Percentiles rank a stretch among this genome's conserved stretches.
phyloP scores from a whole-genome alignment of 2,113 vertebrate species.

The Tachycineta bicolor region DNA sequence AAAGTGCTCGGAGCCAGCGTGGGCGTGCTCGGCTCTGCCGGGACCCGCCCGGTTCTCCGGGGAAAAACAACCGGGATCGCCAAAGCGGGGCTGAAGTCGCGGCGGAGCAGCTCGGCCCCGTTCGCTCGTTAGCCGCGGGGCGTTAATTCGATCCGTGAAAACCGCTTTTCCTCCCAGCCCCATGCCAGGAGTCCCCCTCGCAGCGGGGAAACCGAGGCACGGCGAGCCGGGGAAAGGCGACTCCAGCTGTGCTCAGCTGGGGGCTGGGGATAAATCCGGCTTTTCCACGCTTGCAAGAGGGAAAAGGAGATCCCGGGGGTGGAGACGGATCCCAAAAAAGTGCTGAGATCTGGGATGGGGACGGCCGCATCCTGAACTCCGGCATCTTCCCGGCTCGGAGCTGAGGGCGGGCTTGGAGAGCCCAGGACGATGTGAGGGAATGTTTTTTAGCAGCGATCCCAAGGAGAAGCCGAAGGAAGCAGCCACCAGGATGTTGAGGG shows the following conservation, averaged over 20 bases:
- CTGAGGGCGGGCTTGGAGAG: too few relatives aligned
- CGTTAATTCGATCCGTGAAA: not conserved
- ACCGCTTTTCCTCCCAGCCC: not conserved
- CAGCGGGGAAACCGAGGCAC: not conserved
- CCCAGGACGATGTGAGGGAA: not conserved
- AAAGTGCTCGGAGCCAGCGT: not conserved
- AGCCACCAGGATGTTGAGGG: not conserved
- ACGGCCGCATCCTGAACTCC: fast-evolving
- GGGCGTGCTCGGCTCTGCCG: not conserved
- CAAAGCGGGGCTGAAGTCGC: not conserved
- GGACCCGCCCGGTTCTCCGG: not conserved
- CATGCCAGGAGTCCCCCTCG: not conserved
- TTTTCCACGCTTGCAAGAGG: not conserved
- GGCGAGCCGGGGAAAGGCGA: too few relatives aligned
- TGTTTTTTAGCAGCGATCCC: not conserved
- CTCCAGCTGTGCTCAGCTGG: too few relatives aligned
- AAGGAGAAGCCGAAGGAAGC: not conserved
- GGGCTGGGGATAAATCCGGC: not conserved
- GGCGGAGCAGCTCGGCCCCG: fast-evolving
- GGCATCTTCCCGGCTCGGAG: not conserved
- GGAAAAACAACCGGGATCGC: not conserved
- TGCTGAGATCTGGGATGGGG: not conserved
- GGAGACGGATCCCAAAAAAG: not conserved
- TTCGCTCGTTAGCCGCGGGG: not conserved
- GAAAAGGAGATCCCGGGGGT: not conserved